These are phyloP conservation scores for Scartelaos histophorus DNA, from an alignment of 2,113 vertebrate species.

Conservation along the genomic window DNA sequence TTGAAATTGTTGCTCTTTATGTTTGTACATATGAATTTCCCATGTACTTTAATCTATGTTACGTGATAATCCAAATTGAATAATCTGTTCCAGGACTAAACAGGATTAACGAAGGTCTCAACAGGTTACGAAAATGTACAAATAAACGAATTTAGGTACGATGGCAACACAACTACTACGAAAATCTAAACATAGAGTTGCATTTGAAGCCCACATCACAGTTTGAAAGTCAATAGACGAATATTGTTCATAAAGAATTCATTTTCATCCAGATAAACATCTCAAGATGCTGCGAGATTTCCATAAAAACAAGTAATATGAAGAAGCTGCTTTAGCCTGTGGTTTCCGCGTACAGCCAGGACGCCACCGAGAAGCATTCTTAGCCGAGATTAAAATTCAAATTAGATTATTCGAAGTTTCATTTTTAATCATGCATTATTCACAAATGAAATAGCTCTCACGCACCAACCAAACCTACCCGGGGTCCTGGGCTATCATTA, in stretches of 20 bases:
- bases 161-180: too few relatives aligned
- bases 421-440: constrained; percentile 80
- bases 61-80: too few relatives aligned
- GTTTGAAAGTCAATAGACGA: too few relatives aligned
- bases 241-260: neutral
- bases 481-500: constrained; percentile 64
- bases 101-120: too few relatives aligned
- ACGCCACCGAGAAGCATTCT: constrained; percentile 3
- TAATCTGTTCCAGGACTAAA: too few relatives aligned
- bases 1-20: too few relatives aligned
- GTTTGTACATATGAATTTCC: too few relatives aligned
- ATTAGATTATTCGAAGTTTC: constrained; percentile 71
- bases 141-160: too few relatives aligned
- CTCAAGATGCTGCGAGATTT: neutral
- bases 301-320: neutral
- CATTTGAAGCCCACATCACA: too few relatives aligned
- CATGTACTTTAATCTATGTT: too few relatives aligned
- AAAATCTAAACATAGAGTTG: too few relatives aligned
- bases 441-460: constrained; percentile 61
- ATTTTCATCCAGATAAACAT: neutral
- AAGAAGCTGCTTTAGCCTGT: constrained; percentile 10
- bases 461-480: constrained; percentile 56
- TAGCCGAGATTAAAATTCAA: constrained; percentile 63
- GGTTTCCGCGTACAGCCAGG: constrained; percentile 7
- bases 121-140: too few relatives aligned